Percentiles rank a stretch among this genome's conserved stretches.
phyloP scores from a whole-genome alignment of 2,888 invertebrate genomes.

The Anoplius nigerrimus region DNA sequence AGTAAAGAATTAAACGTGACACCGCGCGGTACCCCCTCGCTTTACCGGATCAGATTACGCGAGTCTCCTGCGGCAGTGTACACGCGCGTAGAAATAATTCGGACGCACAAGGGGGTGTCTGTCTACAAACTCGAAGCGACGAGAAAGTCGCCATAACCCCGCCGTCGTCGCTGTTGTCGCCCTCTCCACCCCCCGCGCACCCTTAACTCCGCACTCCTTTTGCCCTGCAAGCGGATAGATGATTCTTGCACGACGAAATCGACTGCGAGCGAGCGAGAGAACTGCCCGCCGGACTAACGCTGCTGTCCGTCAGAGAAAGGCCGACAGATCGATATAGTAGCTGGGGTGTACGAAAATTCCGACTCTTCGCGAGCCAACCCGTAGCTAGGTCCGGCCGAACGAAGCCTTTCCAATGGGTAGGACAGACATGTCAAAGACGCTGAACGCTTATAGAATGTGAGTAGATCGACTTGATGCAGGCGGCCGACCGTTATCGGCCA shows the following conservation, averaged over 20 bases:
- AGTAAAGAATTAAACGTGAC: conserved; percentile 61
- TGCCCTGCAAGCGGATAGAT: conserved; percentile 47
- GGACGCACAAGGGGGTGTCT: too few species aligned
- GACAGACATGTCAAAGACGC: conserved; percentile 87
- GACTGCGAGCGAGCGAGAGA: conserved; percentile 36
- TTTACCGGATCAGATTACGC: conserved; percentile 32
- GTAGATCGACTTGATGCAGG: conserved; percentile 72
- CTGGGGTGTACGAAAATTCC: too few species aligned
- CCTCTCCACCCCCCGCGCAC: conserved; percentile 17
- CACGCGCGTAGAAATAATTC: conserved; percentile 23
- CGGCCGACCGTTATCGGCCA: too few species aligned
- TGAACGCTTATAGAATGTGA: conserved; percentile 94
- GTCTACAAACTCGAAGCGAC: too few species aligned
- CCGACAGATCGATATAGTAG: conserved; percentile 48
- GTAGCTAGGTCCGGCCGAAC: conserved; percentile 55
- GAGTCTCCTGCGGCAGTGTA: conserved; percentile 39
- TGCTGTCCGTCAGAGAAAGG: conserved; percentile 18
- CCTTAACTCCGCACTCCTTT: conserved; percentile 55
- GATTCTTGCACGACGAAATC: conserved; percentile 45
- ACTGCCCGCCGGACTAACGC: conserved; percentile 39
- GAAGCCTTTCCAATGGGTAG: conserved; percentile 71
- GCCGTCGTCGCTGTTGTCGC: too few species aligned
- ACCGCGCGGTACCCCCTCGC: conserved; percentile 42
- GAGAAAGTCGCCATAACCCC: too few species aligned
- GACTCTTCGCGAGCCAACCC: conserved; percentile 36